A percentile compares a stretch with the other conserved stretches of the same genome.
Evolutionary conservation across 2,888 invertebrate genomes (phyloP).

Genomic region (Sabellastarte sp.): DNA sequence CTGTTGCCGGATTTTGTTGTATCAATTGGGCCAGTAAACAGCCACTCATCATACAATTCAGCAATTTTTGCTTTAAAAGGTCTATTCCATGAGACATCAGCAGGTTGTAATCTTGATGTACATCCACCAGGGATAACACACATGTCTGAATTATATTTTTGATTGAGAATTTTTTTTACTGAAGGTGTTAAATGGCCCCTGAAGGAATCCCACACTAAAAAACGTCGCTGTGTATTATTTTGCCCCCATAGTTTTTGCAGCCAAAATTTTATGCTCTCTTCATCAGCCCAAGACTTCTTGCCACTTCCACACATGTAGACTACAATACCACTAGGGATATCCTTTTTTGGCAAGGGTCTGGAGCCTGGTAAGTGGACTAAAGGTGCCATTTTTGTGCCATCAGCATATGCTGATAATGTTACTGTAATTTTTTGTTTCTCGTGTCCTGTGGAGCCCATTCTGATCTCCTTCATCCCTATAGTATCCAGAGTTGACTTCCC

Average conservation of each 20-base stretch:
- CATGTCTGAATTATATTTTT: slow-evolving; percentile 5
- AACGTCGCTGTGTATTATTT: not conserved
- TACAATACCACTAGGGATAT: not conserved
- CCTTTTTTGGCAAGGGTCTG: not conserved
- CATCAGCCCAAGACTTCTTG: not conserved
- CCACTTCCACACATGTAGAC: not conserved
- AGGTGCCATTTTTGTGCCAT: not conserved
- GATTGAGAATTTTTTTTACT: not conserved
- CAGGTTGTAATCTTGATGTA: slow-evolving; percentile 2
- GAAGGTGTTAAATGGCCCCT: not conserved
- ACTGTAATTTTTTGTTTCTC: not conserved
- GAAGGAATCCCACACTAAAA: not conserved
- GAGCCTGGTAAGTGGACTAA: not conserved
- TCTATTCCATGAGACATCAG: slow-evolving; percentile 6
- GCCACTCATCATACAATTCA: slow-evolving; percentile 11
- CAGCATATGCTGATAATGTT: not conserved
- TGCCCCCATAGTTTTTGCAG: not conserved
- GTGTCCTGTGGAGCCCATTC: not conserved
- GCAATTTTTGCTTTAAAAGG: slow-evolving; percentile 1
- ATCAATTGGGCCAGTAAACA: not conserved
- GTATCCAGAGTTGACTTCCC: not conserved
- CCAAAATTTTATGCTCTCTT: not conserved
- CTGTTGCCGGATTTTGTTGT: slow-evolving; percentile 5
- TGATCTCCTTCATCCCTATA: not conserved
- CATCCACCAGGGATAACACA: slow-evolving; percentile 7